Conservation (phyloP, 2,888 invertebrate species). For the Drosophila multiciliata region DNA sequence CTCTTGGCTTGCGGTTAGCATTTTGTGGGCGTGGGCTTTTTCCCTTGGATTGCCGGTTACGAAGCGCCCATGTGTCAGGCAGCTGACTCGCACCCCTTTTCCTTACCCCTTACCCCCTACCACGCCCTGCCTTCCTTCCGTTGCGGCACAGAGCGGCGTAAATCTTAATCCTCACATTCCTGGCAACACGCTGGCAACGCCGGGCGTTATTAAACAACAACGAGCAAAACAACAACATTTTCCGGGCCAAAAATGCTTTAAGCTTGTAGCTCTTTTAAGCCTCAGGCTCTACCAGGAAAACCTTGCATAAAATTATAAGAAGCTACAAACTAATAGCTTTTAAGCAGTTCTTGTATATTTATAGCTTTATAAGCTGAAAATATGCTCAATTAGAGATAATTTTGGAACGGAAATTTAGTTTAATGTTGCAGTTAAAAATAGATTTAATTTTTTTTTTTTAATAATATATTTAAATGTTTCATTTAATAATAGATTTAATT, state of each 20-base stretch:
- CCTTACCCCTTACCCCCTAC: conserved; percentile 16
- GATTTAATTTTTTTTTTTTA: no score
- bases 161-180: conserved; percentile 77
- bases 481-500: not conserved
- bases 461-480: not conserved
- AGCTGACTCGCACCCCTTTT: conserved; percentile 36
- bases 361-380: not conserved
- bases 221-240: conserved; percentile 32
- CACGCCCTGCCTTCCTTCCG: conserved; percentile 18
- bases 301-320: not conserved
- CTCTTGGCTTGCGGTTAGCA: conserved; percentile 56
- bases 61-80: conserved; percentile 68
- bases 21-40: conserved; percentile 58
- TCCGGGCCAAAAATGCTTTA: conserved; percentile 29
- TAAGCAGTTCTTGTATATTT: not conserved
- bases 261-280: conserved; percentile 6
- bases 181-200: conserved; percentile 63
- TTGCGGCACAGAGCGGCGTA: conserved; percentile 57
- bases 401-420: not conserved
- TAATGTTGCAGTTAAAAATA: not conserved
- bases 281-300: conserved; percentile 14
- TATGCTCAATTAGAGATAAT: not conserved
- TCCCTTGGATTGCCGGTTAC: conserved; percentile 65
- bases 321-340: not conserved
- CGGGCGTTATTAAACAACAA: conserved; percentile 50